Evolutionary conservation across 2,797 vertebrate genomes (phyloP), one percentile per base, ranked within the genome.

Genomic region (Myripristis murdjan): DNA sequence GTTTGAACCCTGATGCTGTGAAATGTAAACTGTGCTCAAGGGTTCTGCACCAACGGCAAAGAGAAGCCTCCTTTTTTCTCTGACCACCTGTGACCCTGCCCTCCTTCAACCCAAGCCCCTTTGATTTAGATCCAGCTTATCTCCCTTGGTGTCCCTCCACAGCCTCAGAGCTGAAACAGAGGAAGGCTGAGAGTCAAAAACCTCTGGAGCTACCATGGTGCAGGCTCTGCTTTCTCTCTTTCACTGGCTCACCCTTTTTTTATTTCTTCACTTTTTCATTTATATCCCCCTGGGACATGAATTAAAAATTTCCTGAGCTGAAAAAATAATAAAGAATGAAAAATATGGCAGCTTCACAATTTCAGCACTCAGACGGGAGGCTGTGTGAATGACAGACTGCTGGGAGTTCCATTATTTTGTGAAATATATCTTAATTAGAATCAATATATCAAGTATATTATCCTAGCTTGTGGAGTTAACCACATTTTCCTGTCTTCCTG

Each of bases 1-100:
- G 66, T 61, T 74, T 78, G 56, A 84, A 84, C 61, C 65, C 22
- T 46, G 69, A 24, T 9, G 20, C 53, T 79, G 64, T 55, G 60
- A 87, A 79, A 84, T 70, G 44, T 70, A 83, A 82, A 73, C 68
- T 41, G 22, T 23, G 78, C 47, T 84, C 57, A 54, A 23, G 43
- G 61, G 51, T 81, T 77, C 54, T 62, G 57, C 65, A 28, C 16
- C 37, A 20, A 37, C 24, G 12, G 68, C 57, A 55, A 26, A 68
- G 49, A 65, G 37, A 79, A 18, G 73, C 35, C 31, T 48, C 7
- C 62, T 12, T 55, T 63, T 56, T 16, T 51, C 65, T 56, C 51
- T 51, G 52, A 44, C 70, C 72, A 79, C 63, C 64, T 64, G 67
- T 71, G 75, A 82, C 79, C 70, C 56, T 2, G 0, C 47, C 26